phyloP scores from a whole-genome alignment of 2,113 vertebrate species.

The Takifugu flavidus region DNA sequence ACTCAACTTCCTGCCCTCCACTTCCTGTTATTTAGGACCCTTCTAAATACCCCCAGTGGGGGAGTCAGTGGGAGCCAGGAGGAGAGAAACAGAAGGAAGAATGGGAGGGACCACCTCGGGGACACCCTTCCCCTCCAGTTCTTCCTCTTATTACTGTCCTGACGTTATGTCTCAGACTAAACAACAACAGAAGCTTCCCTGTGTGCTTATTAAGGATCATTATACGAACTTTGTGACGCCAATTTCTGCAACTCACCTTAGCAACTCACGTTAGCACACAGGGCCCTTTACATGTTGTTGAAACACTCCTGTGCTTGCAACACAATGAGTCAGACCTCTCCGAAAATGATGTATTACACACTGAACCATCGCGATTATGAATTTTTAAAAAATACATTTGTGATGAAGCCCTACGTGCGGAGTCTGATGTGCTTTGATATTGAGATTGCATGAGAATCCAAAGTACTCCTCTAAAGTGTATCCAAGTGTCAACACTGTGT shows the following conservation, averaged over 20 bases:
- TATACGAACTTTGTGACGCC: constrained; percentile 44
- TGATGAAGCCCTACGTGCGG: constrained; percentile 11
- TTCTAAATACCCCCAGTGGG: constrained; percentile 54
- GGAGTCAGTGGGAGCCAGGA: constrained; percentile 20
- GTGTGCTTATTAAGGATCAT: constrained; percentile 64
- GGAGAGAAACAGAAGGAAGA: constrained; percentile 39
- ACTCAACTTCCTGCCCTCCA: constrained; percentile 75
- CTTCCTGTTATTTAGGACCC: constrained; percentile 79
- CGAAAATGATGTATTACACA: constrained; percentile 29
- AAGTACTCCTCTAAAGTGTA: constrained; percentile 28
- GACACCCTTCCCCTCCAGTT: constrained; percentile 69
- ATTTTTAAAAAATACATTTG: constrained; percentile 9
- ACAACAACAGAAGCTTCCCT: constrained; percentile 69
- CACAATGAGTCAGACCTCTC: constrained; percentile 60
- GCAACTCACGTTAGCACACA: constrained; percentile 35
- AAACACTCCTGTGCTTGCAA: constrained; percentile 56
- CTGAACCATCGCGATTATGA: constrained; percentile 35
- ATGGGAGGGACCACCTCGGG: constrained; percentile 60
- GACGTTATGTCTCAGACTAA: constrained; percentile 70
- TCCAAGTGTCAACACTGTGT: constrained; percentile 41
- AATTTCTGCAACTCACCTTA: constrained; percentile 44
- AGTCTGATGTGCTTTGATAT: constrained; percentile 37
- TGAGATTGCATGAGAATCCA: constrained; percentile 42
- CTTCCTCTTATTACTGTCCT: constrained; percentile 67
- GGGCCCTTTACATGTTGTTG: constrained; percentile 55